Evolutionary conservation across 2,888 invertebrate species (phyloP).

Genomic region (Tiliacea citrago): DNA sequence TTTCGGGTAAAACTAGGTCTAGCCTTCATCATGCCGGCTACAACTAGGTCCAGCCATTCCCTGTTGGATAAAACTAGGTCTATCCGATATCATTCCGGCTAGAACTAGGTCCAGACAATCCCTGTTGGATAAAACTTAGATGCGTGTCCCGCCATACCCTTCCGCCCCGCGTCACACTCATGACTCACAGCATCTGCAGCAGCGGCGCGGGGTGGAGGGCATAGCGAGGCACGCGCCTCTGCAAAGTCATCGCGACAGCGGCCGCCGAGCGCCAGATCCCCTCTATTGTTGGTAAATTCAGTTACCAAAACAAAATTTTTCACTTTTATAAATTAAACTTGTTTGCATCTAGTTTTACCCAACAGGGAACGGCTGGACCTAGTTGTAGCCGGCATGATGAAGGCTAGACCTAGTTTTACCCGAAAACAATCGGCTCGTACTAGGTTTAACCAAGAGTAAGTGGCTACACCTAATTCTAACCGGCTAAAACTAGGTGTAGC

Average conservation of each 20-base stretch:
- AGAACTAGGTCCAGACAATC: conserved; percentile 29
- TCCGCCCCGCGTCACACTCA: conserved; percentile 25
- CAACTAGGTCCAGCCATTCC: conserved; percentile 21
- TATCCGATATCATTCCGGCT: conserved; percentile 1
- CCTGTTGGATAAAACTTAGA: conserved; percentile 28
- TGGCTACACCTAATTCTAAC: too few relatives aligned
- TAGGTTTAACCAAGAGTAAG: too few relatives aligned
- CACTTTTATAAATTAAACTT: too few relatives aligned
- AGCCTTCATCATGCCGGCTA: conserved; percentile 20
- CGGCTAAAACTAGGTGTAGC: too few relatives aligned
- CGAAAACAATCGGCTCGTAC: too few relatives aligned
- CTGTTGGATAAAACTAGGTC: conserved; percentile 14
- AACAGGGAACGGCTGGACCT: conserved; percentile 15
- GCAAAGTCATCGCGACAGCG: too few relatives aligned
- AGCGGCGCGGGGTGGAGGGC: conserved; percentile 41
- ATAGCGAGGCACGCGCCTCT: conserved; percentile 36
- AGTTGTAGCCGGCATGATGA: conserved; percentile 27
- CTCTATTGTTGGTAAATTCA: too few relatives aligned
- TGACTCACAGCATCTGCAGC: conserved; percentile 44
- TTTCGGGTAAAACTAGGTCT: conserved; percentile 13
- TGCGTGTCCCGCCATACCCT: not conserved
- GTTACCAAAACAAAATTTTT: too few relatives aligned
- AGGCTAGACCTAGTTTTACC: too few relatives aligned
- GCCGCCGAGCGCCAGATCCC: conserved; percentile 34
- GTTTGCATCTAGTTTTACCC: conserved; percentile 20